phyloP scores from a whole-genome alignment of 2,888 invertebrate species.

The Athrips mouffetella region DNA sequence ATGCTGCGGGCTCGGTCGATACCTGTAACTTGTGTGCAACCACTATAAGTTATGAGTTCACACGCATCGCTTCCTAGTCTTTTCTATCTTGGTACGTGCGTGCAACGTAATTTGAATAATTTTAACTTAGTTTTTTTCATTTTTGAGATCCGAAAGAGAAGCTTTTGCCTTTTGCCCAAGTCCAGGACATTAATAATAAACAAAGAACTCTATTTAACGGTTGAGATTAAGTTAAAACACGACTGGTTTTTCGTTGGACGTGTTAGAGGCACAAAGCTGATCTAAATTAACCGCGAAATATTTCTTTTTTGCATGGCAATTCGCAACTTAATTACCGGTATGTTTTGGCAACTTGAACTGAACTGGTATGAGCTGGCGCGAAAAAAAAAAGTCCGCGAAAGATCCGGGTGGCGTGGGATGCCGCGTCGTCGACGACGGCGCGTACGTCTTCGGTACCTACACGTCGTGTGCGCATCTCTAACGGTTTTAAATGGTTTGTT shows the following conservation, averaged over 20 bases:
- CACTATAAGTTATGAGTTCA: slow-evolving; percentile 12
- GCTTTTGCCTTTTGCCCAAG: no score
- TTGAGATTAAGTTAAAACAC: not conserved
- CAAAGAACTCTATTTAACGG: not conserved
- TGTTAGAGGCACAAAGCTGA: slow-evolving; percentile 19
- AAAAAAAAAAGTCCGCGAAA: slow-evolving; percentile 47
- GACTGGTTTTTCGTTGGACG: slow-evolving; percentile 5
- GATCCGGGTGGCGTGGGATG: slow-evolving; percentile 46
- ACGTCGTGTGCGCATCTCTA: slow-evolving; percentile 31
- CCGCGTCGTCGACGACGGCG: slow-evolving; percentile 4
- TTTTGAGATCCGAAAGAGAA: not conserved
- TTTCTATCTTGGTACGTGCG: not conserved
- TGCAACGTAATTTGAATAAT: slow-evolving; percentile 1
- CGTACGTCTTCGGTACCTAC: slow-evolving; percentile 9
- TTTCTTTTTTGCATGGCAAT: slow-evolving; percentile 23
- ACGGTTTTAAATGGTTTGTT: slow-evolving; percentile 24
- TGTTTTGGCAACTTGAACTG: slow-evolving; percentile 33
- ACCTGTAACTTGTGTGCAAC: slow-evolving; percentile 29
- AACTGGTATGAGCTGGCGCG: slow-evolving; percentile 30
- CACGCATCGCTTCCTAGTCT: slow-evolving; percentile 11
- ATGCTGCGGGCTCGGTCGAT: slow-evolving; percentile 65
- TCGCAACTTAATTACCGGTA: slow-evolving; percentile 35
- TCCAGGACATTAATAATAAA: no score
- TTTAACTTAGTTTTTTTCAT: not conserved
- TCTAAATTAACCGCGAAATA: slow-evolving; percentile 26